Evolutionary conservation across 30 jellyfish, hydroid and myxozoan species (phyloP), one percentile per base, ranked within the genome.

Genomic region (Mastigias papua): DNA sequence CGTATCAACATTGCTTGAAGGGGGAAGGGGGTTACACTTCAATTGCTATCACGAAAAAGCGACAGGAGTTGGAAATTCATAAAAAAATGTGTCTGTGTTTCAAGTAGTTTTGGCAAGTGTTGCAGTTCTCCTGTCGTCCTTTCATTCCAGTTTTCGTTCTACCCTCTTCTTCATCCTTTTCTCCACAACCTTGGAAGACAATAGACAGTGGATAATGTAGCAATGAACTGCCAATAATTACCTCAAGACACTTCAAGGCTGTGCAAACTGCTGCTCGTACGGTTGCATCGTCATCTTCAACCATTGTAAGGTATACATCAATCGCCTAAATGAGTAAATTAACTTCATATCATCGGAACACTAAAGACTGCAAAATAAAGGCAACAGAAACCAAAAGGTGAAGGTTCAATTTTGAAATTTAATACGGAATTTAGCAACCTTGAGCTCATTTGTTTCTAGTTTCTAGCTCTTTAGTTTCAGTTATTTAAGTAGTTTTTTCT

Each of bases 221-320:
- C 62, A 23, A 31, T 16, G 29, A 33, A 6, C 11, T 26, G 7
- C 13, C 4, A 23, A 57, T 1, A 9, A 73, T 50, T 77, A 87
- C 96, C 90, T 87, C 89, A 5, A 87, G 76, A 51, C 60, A 73
- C 21, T 73, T 69, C 61, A 87, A 48, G 25, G 96, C 96, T 9
- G 31, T 58, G 37, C 90, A 87, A 0, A 89, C 96, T 15, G 90
- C 80, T n/a, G 34, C 33, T 21, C 96, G 84, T 49, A 34, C 30
- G n/a, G 35, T 60, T 23, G 9, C 84, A 29, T 67, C 84, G 16
- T 49, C 66, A 25, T 71, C 78, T 76, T 87, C 96, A 19, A 87
- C 78, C 81, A 87, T 34, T 29, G 76, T 84, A 7, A 77, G 50
- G 62, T 77, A 87, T 1, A 87, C 49, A 17, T 76, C 96, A 34